phyloP scores from a whole-genome alignment of 64 coral and sea anemone species.

The Orbicella faveolata region DNA sequence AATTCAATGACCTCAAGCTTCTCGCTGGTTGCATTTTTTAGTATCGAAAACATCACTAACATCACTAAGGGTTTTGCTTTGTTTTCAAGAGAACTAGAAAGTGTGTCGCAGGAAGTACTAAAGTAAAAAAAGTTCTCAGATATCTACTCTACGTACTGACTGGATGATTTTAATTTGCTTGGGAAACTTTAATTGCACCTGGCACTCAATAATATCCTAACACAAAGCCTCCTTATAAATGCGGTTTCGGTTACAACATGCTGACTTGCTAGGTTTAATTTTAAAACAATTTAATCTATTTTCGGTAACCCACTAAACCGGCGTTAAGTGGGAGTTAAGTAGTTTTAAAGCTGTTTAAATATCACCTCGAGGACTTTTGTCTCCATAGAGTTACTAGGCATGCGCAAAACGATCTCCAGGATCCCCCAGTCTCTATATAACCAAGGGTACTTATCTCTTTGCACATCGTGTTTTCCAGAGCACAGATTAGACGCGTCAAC shows the following conservation, averaged over 20 bases:
- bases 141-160: too few relatives aligned
- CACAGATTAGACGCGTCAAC: neutral
- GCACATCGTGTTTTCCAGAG: slow-evolving; percentile 19
- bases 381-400: neutral
- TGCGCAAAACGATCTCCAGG: neutral
- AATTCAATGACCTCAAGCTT: too few relatives aligned
- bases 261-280: neutral
- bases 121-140: too few relatives aligned
- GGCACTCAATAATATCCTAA: neutral
- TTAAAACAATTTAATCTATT: neutral
- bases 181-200: neutral
- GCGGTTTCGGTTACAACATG: neutral
- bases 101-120: too few relatives aligned
- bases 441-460: neutral
- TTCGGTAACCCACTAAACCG: neutral
- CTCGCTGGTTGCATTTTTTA: too few relatives aligned
- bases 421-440: neutral
- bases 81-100: too few relatives aligned
- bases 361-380: neutral
- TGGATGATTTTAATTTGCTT: too few relatives aligned
- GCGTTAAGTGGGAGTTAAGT: neutral
- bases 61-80: too few relatives aligned
- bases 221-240: neutral
- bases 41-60: too few relatives aligned
- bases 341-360: slow-evolving; percentile 10